Base-by-base conservation (phyloP, 2,113 vertebrate species). In the Mohoua ochrocephala region DNA sequence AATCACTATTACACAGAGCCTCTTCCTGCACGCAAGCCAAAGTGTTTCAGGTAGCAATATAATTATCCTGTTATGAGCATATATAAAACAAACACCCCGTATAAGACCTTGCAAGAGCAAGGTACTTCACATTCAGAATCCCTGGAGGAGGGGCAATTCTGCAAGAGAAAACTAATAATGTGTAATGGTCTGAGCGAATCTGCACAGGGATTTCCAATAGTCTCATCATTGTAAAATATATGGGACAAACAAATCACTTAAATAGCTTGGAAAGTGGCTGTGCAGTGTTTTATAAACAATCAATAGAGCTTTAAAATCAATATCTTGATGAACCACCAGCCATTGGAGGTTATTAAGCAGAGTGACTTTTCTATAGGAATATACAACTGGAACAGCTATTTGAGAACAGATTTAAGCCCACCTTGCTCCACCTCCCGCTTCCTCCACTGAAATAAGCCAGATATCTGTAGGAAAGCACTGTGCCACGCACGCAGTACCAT, bases 301-400 rank as follows among this genome's bases (percentile, higher is more conserved):
- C 97, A 68, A 98, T 98, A 97, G 96, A 98, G 94, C 97, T 97
- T 97, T 98, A 96, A 94, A 98, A 98, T 98, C 97, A 96, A 95
- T 98, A 91, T 83, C 86, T 91, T 97, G 97, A 96, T 97, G 95
- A 97, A 88, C 89, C 95, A 87, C 65, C 45, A 78, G 75, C 77
- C 41, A 89, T 61, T 94, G 95, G 73, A 75, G 61, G 89, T 96
- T 96, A 87, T 84, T 78, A 95, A 93, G 70, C 41, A 68, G 64
- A 94, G 39, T 67, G 47, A 84, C 52, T 84, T 90, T 93, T 88
- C 95, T 84, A 57, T 10, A 50, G 60, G 47, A 86, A 94, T 68
- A 91, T 64, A 94, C 54, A 56, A 79, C 67, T 65, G 73, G 70
- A 71, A 39, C 45, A 63, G 56, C 67, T 23, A 8, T 83, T 50